Evolutionary conservation across 1,140 invertebrate genomes (phyloP).

Genomic region (Hirudo medicinalis): DNA sequence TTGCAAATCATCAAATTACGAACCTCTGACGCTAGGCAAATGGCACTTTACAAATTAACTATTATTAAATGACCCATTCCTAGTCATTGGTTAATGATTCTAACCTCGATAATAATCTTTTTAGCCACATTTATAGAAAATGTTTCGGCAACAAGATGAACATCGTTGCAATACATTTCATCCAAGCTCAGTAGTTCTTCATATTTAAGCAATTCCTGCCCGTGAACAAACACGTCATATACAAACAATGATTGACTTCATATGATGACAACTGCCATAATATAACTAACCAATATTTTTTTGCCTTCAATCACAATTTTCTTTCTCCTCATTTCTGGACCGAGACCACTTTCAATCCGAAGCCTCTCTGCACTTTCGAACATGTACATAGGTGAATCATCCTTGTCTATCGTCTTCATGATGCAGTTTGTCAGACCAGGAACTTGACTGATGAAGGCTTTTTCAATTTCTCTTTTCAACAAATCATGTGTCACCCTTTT

Average conservation of each 20-base stretch:
- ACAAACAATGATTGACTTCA: background rate
- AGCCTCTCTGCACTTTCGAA: constrained; percentile 2
- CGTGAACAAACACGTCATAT: constrained; percentile 20
- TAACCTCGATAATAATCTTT: constrained; percentile 62
- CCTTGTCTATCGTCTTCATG: constrained; percentile 3
- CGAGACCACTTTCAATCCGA: background rate
- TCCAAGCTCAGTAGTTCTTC: constrained; percentile 68
- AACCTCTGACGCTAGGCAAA: too few relatives aligned
- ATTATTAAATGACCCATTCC: too few relatives aligned
- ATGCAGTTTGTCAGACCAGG: background rate
- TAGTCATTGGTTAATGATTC: background rate
- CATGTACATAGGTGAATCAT: constrained; percentile 1
- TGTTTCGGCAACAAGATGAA: constrained; percentile 66
- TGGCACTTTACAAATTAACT: too few relatives aligned
- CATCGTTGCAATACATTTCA: constrained; percentile 80
- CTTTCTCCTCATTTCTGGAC: constrained; percentile 13
- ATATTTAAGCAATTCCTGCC: constrained; percentile 69
- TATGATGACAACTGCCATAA: constrained; percentile 12
- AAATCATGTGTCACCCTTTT: background rate
- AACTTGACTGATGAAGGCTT: background rate
- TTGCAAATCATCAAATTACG: too few relatives aligned
- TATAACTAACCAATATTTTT: constrained; percentile 58
- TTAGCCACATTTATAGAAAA: constrained; percentile 94
- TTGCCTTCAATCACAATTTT: constrained; percentile 76
- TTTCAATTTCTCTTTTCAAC: too few relatives aligned